phyloP scores from a whole-genome alignment of 2,797 vertebrate genomes.

The Toxotes lorentzi region DNA sequence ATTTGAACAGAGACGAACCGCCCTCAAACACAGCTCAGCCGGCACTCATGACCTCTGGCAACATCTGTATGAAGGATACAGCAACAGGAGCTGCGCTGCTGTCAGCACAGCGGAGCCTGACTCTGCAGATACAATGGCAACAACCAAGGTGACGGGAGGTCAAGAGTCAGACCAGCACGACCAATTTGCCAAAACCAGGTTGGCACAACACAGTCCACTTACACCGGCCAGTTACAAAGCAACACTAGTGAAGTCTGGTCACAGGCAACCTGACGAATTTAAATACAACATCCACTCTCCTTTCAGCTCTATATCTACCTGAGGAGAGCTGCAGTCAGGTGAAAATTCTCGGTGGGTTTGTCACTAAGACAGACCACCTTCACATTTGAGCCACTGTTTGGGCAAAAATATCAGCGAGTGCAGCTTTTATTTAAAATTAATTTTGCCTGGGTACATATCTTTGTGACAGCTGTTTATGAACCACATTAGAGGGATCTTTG shows the following conservation, averaged over 20 bases:
- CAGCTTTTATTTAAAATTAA: not conserved
- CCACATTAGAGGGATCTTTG: not conserved
- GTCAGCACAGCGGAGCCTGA: not conserved
- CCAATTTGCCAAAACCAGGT: not conserved
- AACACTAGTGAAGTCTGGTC: not conserved
- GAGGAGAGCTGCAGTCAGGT: not conserved
- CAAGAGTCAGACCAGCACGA: not conserved
- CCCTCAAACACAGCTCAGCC: slow-evolving; percentile 27
- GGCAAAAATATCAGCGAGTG: not conserved
- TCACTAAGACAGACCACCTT: not conserved
- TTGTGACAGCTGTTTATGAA: not conserved
- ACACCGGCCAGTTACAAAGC: too few relatives aligned
- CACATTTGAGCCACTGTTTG: not conserved
- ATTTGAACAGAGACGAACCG: slow-evolving; percentile 35
- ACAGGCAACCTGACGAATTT: not conserved
- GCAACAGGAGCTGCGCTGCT: not conserved
- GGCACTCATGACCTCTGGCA: slow-evolving; percentile 17
- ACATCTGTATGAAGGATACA: slow-evolving; percentile 22
- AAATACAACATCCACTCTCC: not conserved
- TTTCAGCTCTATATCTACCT: too few relatives aligned
- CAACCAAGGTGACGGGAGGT: too few relatives aligned
- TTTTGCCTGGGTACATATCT: not conserved
- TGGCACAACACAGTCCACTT: too few relatives aligned
- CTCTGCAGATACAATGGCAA: too few relatives aligned
- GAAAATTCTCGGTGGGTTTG: not conserved